Percentiles rank a stretch among this genome's conserved stretches.
Evolutionary conservation across 2,888 invertebrate species (phyloP).

Genomic region (Drosophila borealis): DNA sequence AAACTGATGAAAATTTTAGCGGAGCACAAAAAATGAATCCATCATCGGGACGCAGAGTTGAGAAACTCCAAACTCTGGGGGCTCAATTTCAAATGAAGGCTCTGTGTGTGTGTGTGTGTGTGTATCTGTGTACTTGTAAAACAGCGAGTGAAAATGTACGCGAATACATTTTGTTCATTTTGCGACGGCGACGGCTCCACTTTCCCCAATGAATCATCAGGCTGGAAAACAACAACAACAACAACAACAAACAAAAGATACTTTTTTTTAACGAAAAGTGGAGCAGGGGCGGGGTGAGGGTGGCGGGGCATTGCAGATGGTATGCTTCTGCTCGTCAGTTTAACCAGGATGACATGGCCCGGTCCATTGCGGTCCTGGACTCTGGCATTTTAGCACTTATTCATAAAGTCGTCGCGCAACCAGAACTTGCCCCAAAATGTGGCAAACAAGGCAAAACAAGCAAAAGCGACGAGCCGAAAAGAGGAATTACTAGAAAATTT

Average conservation of each 20-base stretch:
- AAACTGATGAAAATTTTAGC: slow-evolving; percentile 13
- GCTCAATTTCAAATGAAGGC: slow-evolving; percentile 19
- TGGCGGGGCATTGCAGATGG: slow-evolving; percentile 27
- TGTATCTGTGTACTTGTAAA: slow-evolving; percentile 24
- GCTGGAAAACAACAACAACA: slow-evolving; percentile 47
- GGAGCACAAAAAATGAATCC: slow-evolving; percentile 38
- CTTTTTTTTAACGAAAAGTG: slow-evolving; percentile 18
- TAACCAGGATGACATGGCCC: slow-evolving; percentile 84
- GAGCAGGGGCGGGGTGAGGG: neutral
- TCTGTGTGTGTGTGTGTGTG: slow-evolving; percentile 14
- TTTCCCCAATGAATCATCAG: slow-evolving; percentile 76
- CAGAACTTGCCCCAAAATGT: slow-evolving; percentile 67
- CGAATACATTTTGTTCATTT: slow-evolving; percentile 58
- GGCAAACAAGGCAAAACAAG: slow-evolving; percentile 49
- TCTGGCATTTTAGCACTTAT: slow-evolving; percentile 82
- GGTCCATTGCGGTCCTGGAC: slow-evolving; percentile 83
- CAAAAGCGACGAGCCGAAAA: slow-evolving; percentile 39
- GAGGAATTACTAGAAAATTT: slow-evolving; percentile 78
- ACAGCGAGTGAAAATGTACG: slow-evolving; percentile 11
- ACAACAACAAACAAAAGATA: slow-evolving; percentile 30
- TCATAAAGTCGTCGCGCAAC: slow-evolving; percentile 75
- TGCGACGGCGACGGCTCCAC: slow-evolving; percentile 58
- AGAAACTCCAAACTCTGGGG: slow-evolving; percentile 47
- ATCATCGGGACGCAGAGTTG: slow-evolving; percentile 62
- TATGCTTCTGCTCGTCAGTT: slow-evolving; percentile 81